phyloP scores from a whole-genome alignment of 2,888 invertebrate species.

The Trimorus sp. region DNA sequence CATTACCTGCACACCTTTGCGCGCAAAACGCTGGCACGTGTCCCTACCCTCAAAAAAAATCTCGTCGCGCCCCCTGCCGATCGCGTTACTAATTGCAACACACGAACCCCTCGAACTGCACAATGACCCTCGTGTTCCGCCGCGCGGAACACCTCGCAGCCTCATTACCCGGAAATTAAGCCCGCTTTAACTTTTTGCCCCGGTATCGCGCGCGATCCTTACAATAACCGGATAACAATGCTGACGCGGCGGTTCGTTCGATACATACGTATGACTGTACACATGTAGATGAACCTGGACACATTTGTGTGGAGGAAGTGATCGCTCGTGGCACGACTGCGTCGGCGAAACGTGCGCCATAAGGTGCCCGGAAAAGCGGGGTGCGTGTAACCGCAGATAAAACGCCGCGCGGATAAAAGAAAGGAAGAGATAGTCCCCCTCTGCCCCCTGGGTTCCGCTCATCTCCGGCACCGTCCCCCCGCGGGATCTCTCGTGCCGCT shows the following conservation, averaged over 20 bases:
- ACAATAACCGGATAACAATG: constrained; percentile 33
- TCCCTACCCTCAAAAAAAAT: no score
- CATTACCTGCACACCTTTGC: no score
- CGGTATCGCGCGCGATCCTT: constrained; percentile 27
- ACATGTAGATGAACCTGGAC: no score
- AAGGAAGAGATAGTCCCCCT: constrained; percentile 39
- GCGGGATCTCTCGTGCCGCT: constrained; percentile 10
- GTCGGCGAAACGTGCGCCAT: constrained; percentile 49
- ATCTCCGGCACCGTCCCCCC: constrained; percentile 23
- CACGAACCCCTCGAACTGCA: constrained; percentile 17
- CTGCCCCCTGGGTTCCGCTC: constrained; percentile 6
- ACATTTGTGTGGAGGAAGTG: no score
- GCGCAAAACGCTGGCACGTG: no score
- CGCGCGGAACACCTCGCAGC: constrained; percentile 43
- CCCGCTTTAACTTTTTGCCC: constrained; percentile 42
- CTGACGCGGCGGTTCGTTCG: constrained; percentile 17
- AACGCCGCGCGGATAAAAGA: constrained; percentile 32
- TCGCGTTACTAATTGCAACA: constrained; percentile 51
- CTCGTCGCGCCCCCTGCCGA: background rate
- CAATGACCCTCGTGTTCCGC: constrained; percentile 26
- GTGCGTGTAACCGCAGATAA: constrained; percentile 55
- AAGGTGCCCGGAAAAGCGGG: constrained; percentile 46
- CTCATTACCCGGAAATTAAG: constrained; percentile 52
- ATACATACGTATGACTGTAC: background rate
- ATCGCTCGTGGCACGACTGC: constrained; percentile 24